A percentile compares a stretch with the other conserved stretches of the same genome.
phyloP scores from a whole-genome alignment of 1,140 invertebrate genomes.

The Eupristina koningsbergeri region DNA sequence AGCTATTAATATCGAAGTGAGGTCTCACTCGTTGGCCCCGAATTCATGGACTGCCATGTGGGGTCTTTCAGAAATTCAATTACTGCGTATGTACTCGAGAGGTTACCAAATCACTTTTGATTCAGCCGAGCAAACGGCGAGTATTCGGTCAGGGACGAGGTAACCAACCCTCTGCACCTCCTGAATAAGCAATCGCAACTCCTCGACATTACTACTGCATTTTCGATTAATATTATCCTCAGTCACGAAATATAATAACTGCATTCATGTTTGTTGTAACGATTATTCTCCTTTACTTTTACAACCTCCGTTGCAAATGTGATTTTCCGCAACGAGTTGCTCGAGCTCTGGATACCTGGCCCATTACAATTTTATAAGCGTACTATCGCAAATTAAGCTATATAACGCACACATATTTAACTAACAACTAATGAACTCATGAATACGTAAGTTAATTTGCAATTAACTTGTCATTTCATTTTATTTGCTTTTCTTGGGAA shows the following conservation, averaged over 20 bases:
- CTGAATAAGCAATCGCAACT: constrained; percentile 46
- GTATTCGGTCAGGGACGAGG: too few relatives aligned
- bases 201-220: constrained; percentile 31
- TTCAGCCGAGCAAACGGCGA: neutral
- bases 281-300: neutral
- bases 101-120: constrained; percentile 41
- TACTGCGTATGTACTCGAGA: constrained; percentile 2
- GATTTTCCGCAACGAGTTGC: neutral
- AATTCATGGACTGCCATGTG: constrained; percentile 17
- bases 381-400: neutral
- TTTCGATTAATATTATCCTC: constrained; percentile 40
- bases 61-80: constrained; percentile 52
- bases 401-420: neutral
- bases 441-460: too few relatives aligned
- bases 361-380: neutral
- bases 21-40: constrained; percentile 32
- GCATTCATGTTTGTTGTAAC: neutral
- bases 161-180: constrained; percentile 19
- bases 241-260: constrained; percentile 38
- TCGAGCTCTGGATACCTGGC: neutral
- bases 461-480: too few relatives aligned
- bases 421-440: too few relatives aligned
- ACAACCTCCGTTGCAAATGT: neutral
- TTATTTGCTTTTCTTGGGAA: too few relatives aligned
- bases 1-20: constrained; percentile 47